These are phyloP conservation scores for Imbricaverruca yamaguchii DNA, from an alignment of 2,888 invertebrate species.

Conservation along the genomic window DNA sequence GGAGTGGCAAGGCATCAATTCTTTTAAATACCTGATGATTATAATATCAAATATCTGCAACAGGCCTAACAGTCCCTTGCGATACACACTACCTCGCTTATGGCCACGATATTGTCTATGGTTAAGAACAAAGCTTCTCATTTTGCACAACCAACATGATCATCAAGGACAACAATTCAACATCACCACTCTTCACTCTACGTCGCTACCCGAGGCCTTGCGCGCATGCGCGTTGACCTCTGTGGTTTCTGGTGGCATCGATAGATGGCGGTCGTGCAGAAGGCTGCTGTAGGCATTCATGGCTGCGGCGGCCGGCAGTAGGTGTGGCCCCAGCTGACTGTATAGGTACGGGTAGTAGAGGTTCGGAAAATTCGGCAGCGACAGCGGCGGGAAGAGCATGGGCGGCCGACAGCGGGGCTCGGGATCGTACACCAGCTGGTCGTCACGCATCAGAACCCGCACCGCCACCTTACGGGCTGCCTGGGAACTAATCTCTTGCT, in stretches of 20 bases:
- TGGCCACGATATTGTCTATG: too few species aligned
- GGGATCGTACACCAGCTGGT: constrained; percentile 43
- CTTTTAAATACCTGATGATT: too few species aligned
- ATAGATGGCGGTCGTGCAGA: not conserved
- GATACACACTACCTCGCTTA: too few species aligned
- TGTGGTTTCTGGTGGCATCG: not conserved
- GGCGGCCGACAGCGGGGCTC: constrained; percentile 14
- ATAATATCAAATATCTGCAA: too few species aligned
- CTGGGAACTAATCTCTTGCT: constrained; percentile 57
- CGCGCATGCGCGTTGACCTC: not conserved
- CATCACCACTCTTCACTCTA: not conserved
- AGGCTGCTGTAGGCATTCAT: constrained; percentile 3
- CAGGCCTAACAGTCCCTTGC: too few species aligned
- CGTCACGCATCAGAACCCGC: constrained; percentile 80
- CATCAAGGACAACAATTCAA: too few species aligned
- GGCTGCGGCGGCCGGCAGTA: constrained; percentile 12
- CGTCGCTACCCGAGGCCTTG: not conserved
- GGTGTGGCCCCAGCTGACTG: constrained; percentile 12
- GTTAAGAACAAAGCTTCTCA: too few species aligned
- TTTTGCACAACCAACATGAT: too few species aligned
- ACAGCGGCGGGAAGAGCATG: not conserved
- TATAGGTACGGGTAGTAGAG: constrained; percentile 18
- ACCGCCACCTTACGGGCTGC: constrained; percentile 78
- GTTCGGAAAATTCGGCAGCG: not conserved
- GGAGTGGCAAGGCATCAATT: too few species aligned